Conservation (phyloP, 2,888 invertebrate species). For the Spodoptera exigua region DNA sequence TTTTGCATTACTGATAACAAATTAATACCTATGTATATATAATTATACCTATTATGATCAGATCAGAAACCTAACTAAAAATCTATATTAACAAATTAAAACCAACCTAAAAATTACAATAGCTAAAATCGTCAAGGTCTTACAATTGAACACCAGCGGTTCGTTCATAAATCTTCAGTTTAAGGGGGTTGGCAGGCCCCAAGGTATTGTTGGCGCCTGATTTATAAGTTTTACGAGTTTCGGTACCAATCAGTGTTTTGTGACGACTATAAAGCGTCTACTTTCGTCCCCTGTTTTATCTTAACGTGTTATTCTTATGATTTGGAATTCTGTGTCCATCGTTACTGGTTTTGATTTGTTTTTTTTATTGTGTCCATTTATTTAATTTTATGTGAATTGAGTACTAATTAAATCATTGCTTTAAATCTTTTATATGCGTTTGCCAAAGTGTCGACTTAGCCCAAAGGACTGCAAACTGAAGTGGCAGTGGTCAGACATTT, state of each 20-base stretch:
- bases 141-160: conserved; percentile 26
- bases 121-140: conserved; percentile 24
- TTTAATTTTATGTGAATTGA: not conserved
- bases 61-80: too few species aligned
- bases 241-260: conserved; percentile 58
- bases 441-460: too few species aligned
- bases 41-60: too few species aligned
- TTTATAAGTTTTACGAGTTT: conserved; percentile 54
- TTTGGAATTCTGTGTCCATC: conserved; percentile 1
- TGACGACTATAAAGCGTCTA: conserved; percentile 46
- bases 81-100: not conserved
- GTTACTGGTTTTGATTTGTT: not conserved
- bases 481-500: too few species aligned
- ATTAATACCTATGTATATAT: too few species aligned
- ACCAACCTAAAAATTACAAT: conserved; percentile 23
- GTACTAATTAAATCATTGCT: not conserved
- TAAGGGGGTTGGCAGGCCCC: conserved; percentile 39
- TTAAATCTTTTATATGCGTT: too few species aligned
- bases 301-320: conserved; percentile 11
- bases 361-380: not conserved
- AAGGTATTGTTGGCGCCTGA: conserved; percentile 51
- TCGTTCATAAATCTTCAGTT: conserved; percentile 49
- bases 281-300: conserved; percentile 23
- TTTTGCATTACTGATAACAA: too few species aligned
- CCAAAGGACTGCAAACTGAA: too few species aligned